Evolutionary conservation across 2,888 invertebrate species (phyloP), one percentile per base, ranked within the genome.

Genomic region (Pardosa pseudoannulata): DNA sequence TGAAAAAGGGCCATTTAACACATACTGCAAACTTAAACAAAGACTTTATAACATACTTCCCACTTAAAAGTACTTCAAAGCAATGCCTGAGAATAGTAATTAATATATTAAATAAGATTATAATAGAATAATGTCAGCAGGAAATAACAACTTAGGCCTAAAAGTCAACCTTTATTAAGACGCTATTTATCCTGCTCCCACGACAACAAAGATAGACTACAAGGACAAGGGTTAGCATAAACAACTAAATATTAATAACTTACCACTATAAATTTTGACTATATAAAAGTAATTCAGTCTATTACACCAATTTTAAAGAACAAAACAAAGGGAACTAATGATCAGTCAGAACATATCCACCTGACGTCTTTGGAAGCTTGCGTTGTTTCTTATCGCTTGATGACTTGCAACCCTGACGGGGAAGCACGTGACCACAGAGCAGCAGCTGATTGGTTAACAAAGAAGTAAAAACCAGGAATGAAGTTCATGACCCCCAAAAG

Each of bases 351-450:
- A 86, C 74, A 79, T 74, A 62, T 79, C 74, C 79, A 86, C 85
- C 85, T 86, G 85, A 86, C 79, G 85, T 86, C 85, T 86, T 86
- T 65, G n/a, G 70, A 13, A 74, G 68, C 36, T 73, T 79, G 79
- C 79, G 79, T 86, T 79, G 79, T 86, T 79, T 79, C 85, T 86
- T 86, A 86, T 86, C 85, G 79, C 85, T 79, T 86, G 85, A 86
- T 86, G 85, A 86, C 85, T 86, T 86, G 85, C 85, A 86, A 82
- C 72, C 85, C 79, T 79, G 79, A 79, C 62, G 72, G 70, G 73
- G 16, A 64, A 79, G 85, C 85, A 86, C 79, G 79, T 86, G 85
- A 86, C 36, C 39, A 32, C 39, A 31, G 29, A 11, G 19, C 41
- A 28, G 70, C 62, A 28, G 32, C 28, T 79, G 85, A 86, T 86